Evolutionary conservation across 2,888 invertebrate species (phyloP), one percentile per base, ranked within the genome.

Genomic region (Erannis defoliaria): DNA sequence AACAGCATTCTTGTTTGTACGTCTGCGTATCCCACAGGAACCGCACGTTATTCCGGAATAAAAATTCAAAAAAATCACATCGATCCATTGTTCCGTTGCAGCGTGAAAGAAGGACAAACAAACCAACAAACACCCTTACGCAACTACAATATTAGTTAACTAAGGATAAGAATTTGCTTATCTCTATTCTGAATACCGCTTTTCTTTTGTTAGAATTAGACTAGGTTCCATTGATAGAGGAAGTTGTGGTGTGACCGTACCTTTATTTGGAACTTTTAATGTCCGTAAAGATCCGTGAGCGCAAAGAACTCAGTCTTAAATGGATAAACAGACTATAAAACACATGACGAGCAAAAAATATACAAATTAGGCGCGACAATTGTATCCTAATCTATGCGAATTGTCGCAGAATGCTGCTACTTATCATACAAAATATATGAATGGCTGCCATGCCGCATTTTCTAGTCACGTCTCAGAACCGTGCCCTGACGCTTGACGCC

Each of bases 361-460:
- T 46, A 50, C 48, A 40, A 56, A 57, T 48, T 29, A 57, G 48
- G 56, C 42, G 5, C 8, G 18, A 10, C 5, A 42, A 48, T 42
- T 51, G 26, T 56, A 46, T 21, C 63, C 49, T 53, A 59, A 67
- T 64, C 57, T 65, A 62, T 59, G 58, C 61, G 56, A 59, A 64
- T 49, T 64, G 55, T 64, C 63, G 62, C 64, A 57, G 55, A 60
- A 57, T 60, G 61, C 63, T 61, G 57, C 65, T 63, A 66, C 66
- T 65, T 70, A 65, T 62, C 70, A 71, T 71, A 68, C 67, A 64
- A 71, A 68, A 67, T 66, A 59, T 66, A 71, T 68, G 68, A 66
- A 67, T 66, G 65, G 45, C 19, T 50, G 21, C 56, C 55, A 61
- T 60, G 58, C 51, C 51, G 37, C 26, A 49, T 33, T 65, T 67